phyloP scores from a whole-genome alignment of 2,888 invertebrate species.

The Agrochola lota region DNA sequence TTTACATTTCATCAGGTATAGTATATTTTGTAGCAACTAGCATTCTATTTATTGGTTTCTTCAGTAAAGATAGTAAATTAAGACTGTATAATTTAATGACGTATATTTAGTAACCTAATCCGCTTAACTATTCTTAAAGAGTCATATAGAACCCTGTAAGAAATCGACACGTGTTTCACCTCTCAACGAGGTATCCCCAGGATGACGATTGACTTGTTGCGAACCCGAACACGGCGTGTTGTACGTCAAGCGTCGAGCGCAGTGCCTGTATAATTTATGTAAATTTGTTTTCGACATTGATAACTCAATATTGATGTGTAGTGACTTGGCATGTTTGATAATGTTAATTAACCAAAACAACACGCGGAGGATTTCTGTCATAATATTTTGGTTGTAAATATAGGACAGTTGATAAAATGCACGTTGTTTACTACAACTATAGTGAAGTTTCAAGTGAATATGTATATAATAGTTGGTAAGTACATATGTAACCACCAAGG shows the following conservation, averaged over 20 bases:
- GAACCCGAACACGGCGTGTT: too few relatives aligned
- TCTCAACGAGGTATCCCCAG: too few relatives aligned
- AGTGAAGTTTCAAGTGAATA: conserved; percentile 11
- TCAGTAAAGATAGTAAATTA: not conserved
- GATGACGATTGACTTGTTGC: too few relatives aligned
- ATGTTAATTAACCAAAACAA: conserved; percentile 20
- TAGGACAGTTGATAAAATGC: conserved; percentile 34
- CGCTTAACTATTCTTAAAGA: too few relatives aligned
- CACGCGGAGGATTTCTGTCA: not conserved
- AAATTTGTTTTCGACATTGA: conserved; percentile 6
- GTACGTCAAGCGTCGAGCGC: too few relatives aligned
- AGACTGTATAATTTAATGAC: too few relatives aligned
- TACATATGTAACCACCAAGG: conserved; percentile 24
- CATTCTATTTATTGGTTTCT: not conserved
- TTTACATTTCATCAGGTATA: conserved; percentile 46
- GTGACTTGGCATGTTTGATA: conserved; percentile 19
- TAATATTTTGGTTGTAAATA: conserved; percentile 30
- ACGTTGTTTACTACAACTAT: conserved; percentile 22
- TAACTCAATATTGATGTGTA: not conserved
- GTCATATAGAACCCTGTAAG: too few relatives aligned
- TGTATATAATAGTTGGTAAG: conserved; percentile 22
- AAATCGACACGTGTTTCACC: too few relatives aligned
- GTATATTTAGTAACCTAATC: too few relatives aligned
- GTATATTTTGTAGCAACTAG: conserved; percentile 24
- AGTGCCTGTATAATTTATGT: too few relatives aligned